Conservation (phyloP, 2,113 vertebrate species). For the Okapia johnstoni region DNA sequence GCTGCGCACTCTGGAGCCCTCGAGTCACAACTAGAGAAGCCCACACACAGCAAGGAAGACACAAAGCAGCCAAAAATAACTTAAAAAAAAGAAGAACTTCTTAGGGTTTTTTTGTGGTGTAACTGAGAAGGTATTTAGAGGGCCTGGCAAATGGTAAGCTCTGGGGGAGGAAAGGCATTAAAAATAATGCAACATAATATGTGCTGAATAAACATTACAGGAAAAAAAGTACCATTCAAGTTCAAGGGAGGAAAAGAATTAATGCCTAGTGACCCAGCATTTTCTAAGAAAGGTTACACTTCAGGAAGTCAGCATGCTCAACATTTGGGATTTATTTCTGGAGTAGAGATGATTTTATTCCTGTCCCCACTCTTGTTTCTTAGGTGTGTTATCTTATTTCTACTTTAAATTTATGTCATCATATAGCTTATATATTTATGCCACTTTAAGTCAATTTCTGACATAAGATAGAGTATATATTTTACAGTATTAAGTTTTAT, state of each 20-base stretch:
- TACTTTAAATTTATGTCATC: not conserved
- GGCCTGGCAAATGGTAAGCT: not conserved
- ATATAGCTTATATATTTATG: not conserved
- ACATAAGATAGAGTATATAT: not conserved
- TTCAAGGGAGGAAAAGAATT: not conserved
- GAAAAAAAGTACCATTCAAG: not conserved
- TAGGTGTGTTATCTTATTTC: not conserved
- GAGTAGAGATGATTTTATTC: not conserved
- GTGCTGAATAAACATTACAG: not conserved
- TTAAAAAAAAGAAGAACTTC: not conserved
- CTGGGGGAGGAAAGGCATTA: not conserved
- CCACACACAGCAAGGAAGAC: not conserved
- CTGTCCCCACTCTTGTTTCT: not conserved
- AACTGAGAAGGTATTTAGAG: not conserved
- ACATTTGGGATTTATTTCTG: not conserved
- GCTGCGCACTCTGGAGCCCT: not conserved
- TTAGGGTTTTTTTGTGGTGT: not conserved
- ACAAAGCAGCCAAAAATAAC: not conserved
- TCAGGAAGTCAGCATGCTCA: not conserved
- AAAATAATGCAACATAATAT: not conserved
- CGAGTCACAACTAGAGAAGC: not conserved
- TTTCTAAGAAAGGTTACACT: not conserved
- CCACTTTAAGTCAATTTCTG: not conserved
- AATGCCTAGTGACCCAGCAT: not conserved
- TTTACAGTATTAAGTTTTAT: not conserved